A percentile compares a stretch with the other conserved stretches of the same genome.
phyloP scores from a whole-genome alignment of 1,140 invertebrate genomes.

The Mesaphorura yosii region DNA sequence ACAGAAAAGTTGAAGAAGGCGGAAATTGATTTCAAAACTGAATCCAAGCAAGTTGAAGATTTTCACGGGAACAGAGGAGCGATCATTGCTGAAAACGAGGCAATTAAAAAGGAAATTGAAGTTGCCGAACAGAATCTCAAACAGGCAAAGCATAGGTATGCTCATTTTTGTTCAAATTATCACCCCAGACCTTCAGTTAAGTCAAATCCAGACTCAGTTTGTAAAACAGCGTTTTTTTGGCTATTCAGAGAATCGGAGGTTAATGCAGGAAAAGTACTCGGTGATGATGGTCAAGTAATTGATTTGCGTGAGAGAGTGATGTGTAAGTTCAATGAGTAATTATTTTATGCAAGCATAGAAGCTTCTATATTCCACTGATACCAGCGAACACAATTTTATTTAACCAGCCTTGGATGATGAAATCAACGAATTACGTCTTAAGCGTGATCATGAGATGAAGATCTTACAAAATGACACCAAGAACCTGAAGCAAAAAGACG shows the following conservation, averaged over 20 bases:
- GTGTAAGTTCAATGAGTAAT: constrained; percentile 40
- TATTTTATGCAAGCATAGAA: not conserved
- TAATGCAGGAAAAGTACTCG: constrained; percentile 35
- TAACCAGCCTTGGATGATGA: constrained; percentile 57
- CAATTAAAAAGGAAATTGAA: constrained; percentile 55
- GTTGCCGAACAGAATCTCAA: constrained; percentile 47
- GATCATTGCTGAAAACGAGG: constrained; percentile 49
- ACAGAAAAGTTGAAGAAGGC: constrained; percentile 62
- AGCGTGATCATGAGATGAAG: constrained; percentile 65
- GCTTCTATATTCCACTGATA: constrained; percentile 11
- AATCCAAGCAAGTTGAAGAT: constrained; percentile 55
- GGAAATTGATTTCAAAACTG: constrained; percentile 48
- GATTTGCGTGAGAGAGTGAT: constrained; percentile 83
- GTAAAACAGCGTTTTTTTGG: not conserved
- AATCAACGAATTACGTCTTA: constrained; percentile 63
- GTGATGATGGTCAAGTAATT: constrained; percentile 66
- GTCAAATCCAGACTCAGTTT: not conserved
- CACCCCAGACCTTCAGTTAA: not conserved
- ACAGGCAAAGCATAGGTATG: constrained; percentile 15
- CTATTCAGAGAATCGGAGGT: constrained; percentile 16
- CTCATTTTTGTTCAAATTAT: not conserved
- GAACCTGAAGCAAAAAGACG: constrained; percentile 54
- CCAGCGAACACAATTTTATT: too few species aligned
- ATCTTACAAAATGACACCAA: constrained; percentile 56
- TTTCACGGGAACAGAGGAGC: constrained; percentile 22